phyloP scores from a whole-genome alignment of 2,113 vertebrate species.

The Panthera leo region DNA sequence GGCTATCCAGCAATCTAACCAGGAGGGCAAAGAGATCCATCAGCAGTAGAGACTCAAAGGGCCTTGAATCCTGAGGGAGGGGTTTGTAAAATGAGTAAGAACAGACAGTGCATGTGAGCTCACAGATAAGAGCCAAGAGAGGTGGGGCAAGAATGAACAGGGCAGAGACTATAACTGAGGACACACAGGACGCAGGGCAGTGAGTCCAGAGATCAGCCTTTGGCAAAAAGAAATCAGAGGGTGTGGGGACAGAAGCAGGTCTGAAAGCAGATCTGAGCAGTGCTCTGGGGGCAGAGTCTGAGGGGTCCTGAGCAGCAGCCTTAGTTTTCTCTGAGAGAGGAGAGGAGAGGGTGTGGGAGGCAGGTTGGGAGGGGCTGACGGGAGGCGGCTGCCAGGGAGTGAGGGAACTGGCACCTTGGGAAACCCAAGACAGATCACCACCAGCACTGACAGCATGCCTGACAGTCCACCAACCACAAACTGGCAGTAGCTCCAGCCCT shows the following conservation, averaged over 20 bases:
- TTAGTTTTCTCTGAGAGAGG: not conserved
- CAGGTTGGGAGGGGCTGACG: fast-evolving
- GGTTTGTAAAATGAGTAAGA: not conserved
- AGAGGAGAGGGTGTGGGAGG: not conserved
- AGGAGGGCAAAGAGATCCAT: not conserved
- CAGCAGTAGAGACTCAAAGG: not conserved
- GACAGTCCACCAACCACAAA: too few species aligned
- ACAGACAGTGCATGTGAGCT: not conserved
- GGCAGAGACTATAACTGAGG: not conserved
- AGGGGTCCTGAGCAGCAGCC: not conserved
- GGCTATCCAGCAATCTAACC: not conserved
- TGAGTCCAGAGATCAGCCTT: not conserved
- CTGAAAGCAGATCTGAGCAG: not conserved
- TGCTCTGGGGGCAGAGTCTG: not conserved
- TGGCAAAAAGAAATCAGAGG: not conserved
- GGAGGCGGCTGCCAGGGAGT: not conserved
- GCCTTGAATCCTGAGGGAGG: not conserved
- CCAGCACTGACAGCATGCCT: not conserved
- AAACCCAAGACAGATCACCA: not conserved
- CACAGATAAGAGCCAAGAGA: not conserved
- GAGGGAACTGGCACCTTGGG: not conserved
- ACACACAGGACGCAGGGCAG: not conserved
- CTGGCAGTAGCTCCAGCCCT: not conserved
- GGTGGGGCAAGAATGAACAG: not conserved
- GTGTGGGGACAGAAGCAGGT: not conserved